Evolutionary conservation across 2,797 vertebrate genomes (phyloP).

Genomic region (Lindbergichthys nudifrons): DNA sequence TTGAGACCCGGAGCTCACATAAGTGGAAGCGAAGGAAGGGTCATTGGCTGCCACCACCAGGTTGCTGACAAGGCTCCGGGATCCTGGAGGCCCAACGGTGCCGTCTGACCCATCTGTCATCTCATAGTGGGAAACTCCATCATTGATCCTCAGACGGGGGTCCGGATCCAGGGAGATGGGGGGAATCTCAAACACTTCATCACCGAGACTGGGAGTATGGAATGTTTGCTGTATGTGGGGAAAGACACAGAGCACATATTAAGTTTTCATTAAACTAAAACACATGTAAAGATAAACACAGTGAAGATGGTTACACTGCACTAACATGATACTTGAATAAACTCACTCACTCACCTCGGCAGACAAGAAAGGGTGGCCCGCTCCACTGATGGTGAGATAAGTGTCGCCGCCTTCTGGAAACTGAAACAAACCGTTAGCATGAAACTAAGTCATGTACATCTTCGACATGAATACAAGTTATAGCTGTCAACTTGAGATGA

Average conservation of each 20-base stretch:
- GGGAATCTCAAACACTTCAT: slow-evolving; percentile 95
- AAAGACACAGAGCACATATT: background rate
- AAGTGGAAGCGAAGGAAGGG: slow-evolving; percentile 85
- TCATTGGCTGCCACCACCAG: slow-evolving; percentile 83
- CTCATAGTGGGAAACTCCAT: slow-evolving; percentile 91
- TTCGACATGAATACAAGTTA: accelerated
- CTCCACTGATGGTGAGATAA: slow-evolving; percentile 88
- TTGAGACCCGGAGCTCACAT: slow-evolving; percentile 82
- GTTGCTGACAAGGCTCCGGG: slow-evolving; percentile 76
- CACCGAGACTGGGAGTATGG: slow-evolving; percentile 93
- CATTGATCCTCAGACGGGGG: slow-evolving; percentile 87
- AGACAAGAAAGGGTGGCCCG: slow-evolving; percentile 87
- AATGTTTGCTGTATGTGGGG: slow-evolving; percentile 84
- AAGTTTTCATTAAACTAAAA: background rate
- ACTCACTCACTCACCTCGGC: slow-evolving; percentile 88
- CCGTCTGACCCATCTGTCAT: slow-evolving; percentile 77
- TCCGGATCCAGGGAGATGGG: slow-evolving; percentile 93
- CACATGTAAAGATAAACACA: background rate
- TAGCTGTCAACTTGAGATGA: background rate
- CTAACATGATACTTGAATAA: background rate
- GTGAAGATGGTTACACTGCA: background rate
- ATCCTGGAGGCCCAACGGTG: slow-evolving; percentile 78
- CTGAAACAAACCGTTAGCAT: slow-evolving; percentile 62
- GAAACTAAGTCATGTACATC: accelerated
- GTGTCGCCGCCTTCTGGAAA: slow-evolving; percentile 87